Evolutionary conservation across 64 coral and sea anemone species (phyloP).

Genomic region (Pocillopora verrucosa): DNA sequence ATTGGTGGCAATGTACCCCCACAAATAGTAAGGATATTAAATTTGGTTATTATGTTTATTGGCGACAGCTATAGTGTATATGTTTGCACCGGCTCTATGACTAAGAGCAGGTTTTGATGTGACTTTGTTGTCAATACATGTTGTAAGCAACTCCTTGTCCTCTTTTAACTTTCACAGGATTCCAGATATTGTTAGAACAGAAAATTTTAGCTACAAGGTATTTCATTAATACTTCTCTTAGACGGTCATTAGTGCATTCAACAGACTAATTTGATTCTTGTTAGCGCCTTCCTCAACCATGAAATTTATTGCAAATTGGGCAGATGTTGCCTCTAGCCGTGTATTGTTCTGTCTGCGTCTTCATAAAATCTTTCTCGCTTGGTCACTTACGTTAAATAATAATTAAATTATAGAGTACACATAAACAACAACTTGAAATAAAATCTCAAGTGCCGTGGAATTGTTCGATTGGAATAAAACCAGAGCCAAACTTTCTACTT

Average conservation of each 20-base stretch:
- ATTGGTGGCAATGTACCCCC: neutral
- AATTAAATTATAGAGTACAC: constrained; percentile 1
- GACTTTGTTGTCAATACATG: no score
- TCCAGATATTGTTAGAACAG: neutral
- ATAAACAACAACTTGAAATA: neutral
- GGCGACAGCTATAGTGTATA: neutral
- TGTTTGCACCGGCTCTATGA: neutral
- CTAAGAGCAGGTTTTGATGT: neutral
- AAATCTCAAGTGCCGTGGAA: neutral
- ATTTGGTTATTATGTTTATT: neutral
- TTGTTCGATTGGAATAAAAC: neutral
- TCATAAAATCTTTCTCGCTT: neutral
- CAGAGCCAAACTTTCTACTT: neutral
- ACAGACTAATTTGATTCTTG: constrained; percentile 29
- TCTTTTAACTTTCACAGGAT: neutral
- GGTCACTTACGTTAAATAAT: constrained; percentile 7
- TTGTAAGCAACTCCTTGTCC: neutral
- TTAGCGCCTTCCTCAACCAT: constrained; percentile 14
- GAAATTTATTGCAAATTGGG: constrained; percentile 21
- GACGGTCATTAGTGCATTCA: constrained; percentile 19
- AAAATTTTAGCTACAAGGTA: neutral
- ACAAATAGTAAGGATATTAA: constrained; percentile 26
- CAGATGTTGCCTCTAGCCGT: neutral
- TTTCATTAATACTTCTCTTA: constrained; percentile 8
- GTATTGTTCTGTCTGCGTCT: neutral